Evolutionary conservation across 2,797 vertebrate species (phyloP).

Genomic region (Cetoscarus ocellatus): DNA sequence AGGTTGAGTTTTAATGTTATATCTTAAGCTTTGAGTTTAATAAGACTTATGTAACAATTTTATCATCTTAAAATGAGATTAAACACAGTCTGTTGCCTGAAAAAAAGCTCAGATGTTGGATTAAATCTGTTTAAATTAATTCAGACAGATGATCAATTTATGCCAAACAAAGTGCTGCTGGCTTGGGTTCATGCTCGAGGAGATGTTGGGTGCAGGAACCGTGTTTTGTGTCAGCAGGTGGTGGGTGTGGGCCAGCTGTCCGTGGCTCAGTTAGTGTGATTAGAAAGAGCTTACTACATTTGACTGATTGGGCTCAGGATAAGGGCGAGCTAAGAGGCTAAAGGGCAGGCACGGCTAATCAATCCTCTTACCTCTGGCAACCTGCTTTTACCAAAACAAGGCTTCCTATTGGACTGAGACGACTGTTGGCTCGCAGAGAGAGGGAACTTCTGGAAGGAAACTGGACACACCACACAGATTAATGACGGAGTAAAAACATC

Average conservation of each 20-base stretch:
- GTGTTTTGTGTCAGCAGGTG: slow-evolving; percentile 54
- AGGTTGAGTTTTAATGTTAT: background rate
- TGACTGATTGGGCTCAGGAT: slow-evolving; percentile 87
- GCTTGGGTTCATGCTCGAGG: background rate
- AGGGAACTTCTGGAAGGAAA: background rate
- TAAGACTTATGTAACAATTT: slow-evolving; percentile 1
- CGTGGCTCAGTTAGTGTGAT: slow-evolving; percentile 71
- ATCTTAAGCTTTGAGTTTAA: background rate
- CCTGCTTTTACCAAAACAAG: slow-evolving; percentile 79
- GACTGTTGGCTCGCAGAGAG: background rate
- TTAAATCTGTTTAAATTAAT: background rate
- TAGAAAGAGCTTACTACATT: slow-evolving; percentile 85
- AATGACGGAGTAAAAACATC: background rate
- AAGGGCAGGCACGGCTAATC: slow-evolving; percentile 84
- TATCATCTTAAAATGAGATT: slow-evolving; percentile 7
- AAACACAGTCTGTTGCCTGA: background rate
- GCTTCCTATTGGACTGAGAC: slow-evolving; percentile 21
- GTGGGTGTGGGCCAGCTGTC: slow-evolving; percentile 72
- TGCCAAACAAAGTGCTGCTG: slow-evolving; percentile 5
- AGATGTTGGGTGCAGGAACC: slow-evolving; percentile 6
- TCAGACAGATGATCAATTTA: background rate
- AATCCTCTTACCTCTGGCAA: slow-evolving; percentile 87
- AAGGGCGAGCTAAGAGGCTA: slow-evolving; percentile 84
- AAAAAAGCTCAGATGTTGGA: slow-evolving; percentile 10
- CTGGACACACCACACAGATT: background rate